Evolutionary conservation across 2,888 invertebrate genomes (phyloP).

Genomic region (Acanthacorydalis orientalis): DNA sequence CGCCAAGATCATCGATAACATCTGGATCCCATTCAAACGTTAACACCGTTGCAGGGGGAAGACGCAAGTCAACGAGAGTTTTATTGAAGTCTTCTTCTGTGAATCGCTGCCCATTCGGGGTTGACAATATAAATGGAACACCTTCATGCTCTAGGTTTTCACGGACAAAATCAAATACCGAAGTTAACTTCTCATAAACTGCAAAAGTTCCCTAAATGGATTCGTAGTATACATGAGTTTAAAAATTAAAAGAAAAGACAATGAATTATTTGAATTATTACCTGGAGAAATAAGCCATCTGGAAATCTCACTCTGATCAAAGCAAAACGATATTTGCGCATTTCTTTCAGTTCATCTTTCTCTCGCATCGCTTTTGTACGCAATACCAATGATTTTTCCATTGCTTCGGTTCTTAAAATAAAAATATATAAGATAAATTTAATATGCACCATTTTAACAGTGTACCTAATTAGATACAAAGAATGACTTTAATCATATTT

Average conservation of each 20-base stretch:
- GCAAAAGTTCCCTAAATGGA: constrained; percentile 69
- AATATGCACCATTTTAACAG: not conserved
- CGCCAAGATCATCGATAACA: constrained; percentile 32
- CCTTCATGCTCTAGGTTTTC: constrained; percentile 54
- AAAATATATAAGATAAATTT: constrained; percentile 1
- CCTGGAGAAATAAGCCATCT: constrained; percentile 68
- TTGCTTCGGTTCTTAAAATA: constrained; percentile 44
- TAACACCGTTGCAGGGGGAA: constrained; percentile 71
- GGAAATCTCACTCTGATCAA: constrained; percentile 79
- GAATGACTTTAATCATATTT: too few species aligned
- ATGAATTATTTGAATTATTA: constrained; percentile 17
- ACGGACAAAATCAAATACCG: constrained; percentile 62
- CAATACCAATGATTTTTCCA: constrained; percentile 67
- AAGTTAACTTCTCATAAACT: constrained; percentile 58
- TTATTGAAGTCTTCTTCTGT: constrained; percentile 46
- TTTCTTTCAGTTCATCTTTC: constrained; percentile 64
- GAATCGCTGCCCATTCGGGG: constrained; percentile 49
- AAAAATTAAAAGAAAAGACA: too few species aligned
- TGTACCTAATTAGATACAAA: too few species aligned
- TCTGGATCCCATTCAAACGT: constrained; percentile 52
- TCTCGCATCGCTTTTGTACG: constrained; percentile 92
- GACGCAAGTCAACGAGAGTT: constrained; percentile 56
- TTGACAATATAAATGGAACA: constrained; percentile 51
- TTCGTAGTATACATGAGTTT: not conserved
- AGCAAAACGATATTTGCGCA: constrained; percentile 70